Evolutionary conservation across 53 echinoderm and acorn worm species (phyloP).

Genomic region (Henricia sp.): DNA sequence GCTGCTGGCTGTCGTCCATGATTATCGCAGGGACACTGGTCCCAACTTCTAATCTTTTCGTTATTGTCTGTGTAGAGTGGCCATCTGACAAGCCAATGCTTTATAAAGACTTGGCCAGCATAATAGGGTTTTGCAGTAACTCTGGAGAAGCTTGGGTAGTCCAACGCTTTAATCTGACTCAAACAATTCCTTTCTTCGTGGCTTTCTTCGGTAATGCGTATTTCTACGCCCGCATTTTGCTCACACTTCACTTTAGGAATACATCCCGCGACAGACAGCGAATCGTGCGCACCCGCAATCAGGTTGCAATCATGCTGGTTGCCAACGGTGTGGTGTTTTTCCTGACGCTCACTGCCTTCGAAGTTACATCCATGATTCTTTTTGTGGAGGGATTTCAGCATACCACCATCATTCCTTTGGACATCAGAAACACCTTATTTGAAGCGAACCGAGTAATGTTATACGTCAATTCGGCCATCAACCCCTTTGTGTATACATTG

Average conservation of each 20-base stretch:
- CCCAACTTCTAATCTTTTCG: neutral
- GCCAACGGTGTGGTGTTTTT: constrained; percentile 44
- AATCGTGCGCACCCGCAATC: constrained; percentile 39
- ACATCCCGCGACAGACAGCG: constrained; percentile 19
- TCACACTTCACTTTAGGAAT: neutral
- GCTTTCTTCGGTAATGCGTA: constrained; percentile 40
- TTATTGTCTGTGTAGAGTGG: constrained; percentile 5
- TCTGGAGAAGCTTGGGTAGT: constrained; percentile 5
- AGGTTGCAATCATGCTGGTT: constrained; percentile 42
- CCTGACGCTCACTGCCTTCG: constrained; percentile 23
- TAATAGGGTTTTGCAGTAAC: neutral
- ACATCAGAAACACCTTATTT: neutral
- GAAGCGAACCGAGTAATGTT: constrained; percentile 26
- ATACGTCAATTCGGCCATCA: constrained; percentile 38
- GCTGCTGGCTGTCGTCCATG: constrained; percentile 28
- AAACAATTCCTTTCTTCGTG: constrained; percentile 34
- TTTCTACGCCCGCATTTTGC: constrained; percentile 37
- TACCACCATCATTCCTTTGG: constrained; percentile 13
- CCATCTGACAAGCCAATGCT: neutral
- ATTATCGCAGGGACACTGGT: neutral
- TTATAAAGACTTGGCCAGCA: neutral
- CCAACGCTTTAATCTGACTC: constrained; percentile 16
- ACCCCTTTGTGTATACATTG: constrained; percentile 46
- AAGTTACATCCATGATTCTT: constrained; percentile 39
- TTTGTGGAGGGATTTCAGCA: constrained; percentile 26